Evolutionary conservation across 2,888 invertebrate species (phyloP), one percentile per base, ranked within the genome.

Genomic region (Mechanitis mazaeus): DNA sequence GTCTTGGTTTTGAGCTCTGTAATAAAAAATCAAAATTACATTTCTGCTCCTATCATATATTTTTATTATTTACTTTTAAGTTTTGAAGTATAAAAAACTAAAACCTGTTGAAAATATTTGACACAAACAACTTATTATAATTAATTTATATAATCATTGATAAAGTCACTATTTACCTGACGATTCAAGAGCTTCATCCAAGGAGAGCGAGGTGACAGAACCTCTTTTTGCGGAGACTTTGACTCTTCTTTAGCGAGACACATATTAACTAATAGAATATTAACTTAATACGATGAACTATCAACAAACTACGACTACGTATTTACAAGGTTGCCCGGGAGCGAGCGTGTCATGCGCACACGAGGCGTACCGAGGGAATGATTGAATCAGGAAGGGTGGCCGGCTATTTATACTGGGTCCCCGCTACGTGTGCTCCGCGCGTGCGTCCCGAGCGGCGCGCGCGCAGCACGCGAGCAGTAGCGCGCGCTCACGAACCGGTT

Each of bases 1-100:
- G 86, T 73, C 88, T 87, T 50, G 92, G 92, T 72, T 91, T 92
- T 65, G 87, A 80, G 75, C 86, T 87, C 93, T 93, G 88, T 67
- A 77, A 91, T 82, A 66, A 77, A 71, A 71, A 76, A 75, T 71
- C 70, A 71, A 63, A 53, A 67, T 66, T 60, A 53, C 9, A n/a
- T 47, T 47, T 47, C 47, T 47, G 7, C n/a, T 47, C 47, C 6
- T 20, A 47, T n/a, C 3, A 3, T 2, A 6, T 3, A 6, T 20
- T 20, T 47, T 20, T 47, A n/a, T 47, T 20, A 20, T 20, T 20
- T 47, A 47, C 12, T 6, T n/a, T 47, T 3, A 47, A 4, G n/a
- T 20, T 47, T 47, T 47, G 47, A 47, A 47, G 3, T 20, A 47
- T n/a, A n/a, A 46, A 46, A 46, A 46, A 46, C 35, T 35, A 35